Evolutionary conservation across 2,797 vertebrate species (phyloP).

Genomic region (Diceros bicornis): DNA sequence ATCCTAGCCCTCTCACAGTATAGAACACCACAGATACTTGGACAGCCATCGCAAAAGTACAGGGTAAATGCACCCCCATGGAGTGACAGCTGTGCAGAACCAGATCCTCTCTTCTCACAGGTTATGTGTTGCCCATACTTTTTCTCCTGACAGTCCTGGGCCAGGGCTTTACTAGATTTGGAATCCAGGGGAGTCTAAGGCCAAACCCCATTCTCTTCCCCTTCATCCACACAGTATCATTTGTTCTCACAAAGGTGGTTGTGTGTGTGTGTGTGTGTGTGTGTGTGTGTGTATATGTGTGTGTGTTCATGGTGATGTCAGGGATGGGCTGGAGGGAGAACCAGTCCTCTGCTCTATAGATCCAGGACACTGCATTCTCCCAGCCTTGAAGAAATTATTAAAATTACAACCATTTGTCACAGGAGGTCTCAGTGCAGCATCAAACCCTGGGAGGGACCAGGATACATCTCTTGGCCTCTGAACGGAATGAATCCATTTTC

Average conservation of each 20-base stretch:
- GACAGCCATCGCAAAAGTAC: no score
- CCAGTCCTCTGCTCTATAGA: not conserved
- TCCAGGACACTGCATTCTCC: conserved; percentile 10
- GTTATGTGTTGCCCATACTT: not conserved
- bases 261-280: no score
- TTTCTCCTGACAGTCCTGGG: not conserved
- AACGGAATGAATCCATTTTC: conserved; percentile 37
- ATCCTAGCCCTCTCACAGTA: not conserved
- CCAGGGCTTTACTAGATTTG: not conserved
- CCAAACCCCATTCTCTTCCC: not conserved
- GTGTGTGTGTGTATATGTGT: no score
- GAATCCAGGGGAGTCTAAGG: not conserved
- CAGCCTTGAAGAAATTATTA: conserved; percentile 61
- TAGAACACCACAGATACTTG: not conserved
- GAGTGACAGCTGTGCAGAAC: not conserved
- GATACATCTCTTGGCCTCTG: conserved; percentile 13
- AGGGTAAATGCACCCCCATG: rapidly evolving
- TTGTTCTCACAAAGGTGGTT: not conserved
- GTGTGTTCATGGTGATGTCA: not conserved
- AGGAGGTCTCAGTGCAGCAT: conserved; percentile 1
- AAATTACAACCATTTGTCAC: conserved; percentile 74
- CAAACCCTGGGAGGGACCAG: conserved; percentile 14
- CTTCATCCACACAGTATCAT: not conserved
- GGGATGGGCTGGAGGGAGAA: not conserved
- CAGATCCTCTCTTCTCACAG: not conserved